Evolutionary conservation across 2,888 invertebrate species (phyloP).

Genomic region (Alsophila aescularia): DNA sequence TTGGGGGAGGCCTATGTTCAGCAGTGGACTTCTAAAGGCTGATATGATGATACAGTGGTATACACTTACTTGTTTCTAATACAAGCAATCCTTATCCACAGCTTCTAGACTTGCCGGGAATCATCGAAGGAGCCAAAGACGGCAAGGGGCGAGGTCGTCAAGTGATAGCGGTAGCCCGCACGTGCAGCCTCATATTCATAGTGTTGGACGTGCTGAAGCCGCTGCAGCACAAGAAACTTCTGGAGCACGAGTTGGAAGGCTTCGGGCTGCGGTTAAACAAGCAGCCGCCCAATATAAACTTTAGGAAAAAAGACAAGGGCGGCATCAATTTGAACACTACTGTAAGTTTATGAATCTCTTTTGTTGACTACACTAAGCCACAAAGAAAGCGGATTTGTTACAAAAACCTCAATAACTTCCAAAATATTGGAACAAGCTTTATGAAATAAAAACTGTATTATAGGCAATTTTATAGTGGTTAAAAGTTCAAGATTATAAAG

Average conservation of each 20-base stretch:
- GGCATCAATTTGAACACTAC: constrained; percentile 97
- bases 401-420: no score
- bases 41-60: no score
- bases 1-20: no score
- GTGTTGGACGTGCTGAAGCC: constrained; percentile 99
- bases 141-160: constrained; percentile 99
- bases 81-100: constrained; percentile 60
- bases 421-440: no score
- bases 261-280: constrained; percentile 98
- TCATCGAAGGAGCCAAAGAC: constrained; percentile 99
- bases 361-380: neutral
- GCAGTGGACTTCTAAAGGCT: no score
- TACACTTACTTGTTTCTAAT: no score
- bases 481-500: no score
- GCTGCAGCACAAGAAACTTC: constrained; percentile 96
- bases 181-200: constrained; percentile 98
- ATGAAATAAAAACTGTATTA: no score
- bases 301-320: constrained; percentile 98
- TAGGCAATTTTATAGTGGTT: no score
- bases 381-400: no score
- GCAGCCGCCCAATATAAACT: constrained; percentile 98
- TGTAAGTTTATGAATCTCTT: constrained; percentile 80
- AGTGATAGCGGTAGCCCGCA: constrained; percentile 99
- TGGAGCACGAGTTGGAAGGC: constrained; percentile 99
- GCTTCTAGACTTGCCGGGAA: constrained; percentile 99